phyloP scores from a whole-genome alignment of 2,797 vertebrate species.

The Loris lydekkerianus region DNA sequence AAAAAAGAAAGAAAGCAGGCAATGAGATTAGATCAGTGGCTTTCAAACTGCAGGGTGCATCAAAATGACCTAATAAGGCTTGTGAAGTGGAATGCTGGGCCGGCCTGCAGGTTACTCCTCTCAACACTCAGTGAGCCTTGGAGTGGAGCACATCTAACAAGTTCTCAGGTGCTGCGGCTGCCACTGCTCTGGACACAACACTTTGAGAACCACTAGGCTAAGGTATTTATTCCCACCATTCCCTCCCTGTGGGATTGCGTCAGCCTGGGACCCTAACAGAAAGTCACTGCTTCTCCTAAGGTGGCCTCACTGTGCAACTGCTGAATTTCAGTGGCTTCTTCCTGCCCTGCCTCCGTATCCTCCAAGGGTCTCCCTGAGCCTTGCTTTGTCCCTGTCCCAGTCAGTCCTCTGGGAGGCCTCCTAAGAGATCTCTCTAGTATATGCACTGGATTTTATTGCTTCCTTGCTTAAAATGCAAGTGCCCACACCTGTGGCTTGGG shows the following conservation, averaged over 20 bases:
- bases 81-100: background rate
- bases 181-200: background rate
- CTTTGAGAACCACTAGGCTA: background rate
- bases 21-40: background rate
- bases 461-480: background rate
- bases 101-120: background rate
- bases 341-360: background rate
- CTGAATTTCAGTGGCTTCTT: background rate
- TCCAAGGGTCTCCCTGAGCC: background rate
- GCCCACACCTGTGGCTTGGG: too few relatives aligned
- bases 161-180: background rate
- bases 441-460: background rate
- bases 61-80: background rate
- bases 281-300: background rate
- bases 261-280: background rate
- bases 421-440: background rate
- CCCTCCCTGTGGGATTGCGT: background rate
- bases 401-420: background rate
- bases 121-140: background rate
- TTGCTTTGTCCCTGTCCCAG: background rate
- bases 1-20: background rate
- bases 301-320: too few relatives aligned
- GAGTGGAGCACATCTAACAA: background rate
- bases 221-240: background rate
- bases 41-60: background rate